phyloP scores from a whole-genome alignment of 2,888 invertebrate genomes.

The Nemotelus nigrinus region DNA sequence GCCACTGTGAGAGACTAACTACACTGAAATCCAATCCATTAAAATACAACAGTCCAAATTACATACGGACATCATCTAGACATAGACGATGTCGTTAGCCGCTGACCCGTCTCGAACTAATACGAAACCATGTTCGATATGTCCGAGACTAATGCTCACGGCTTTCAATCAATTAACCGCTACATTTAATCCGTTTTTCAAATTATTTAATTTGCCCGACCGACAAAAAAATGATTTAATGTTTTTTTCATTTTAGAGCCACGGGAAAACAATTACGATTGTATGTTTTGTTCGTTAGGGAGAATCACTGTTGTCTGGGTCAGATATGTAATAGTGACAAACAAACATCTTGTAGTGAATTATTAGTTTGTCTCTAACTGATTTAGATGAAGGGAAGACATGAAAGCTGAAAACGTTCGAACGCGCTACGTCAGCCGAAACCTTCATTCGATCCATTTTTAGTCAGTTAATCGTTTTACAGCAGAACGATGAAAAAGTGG shows the following conservation, averaged over 20 bases:
- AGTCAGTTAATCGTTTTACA: background rate
- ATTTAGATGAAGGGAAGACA: background rate
- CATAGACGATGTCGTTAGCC: no score
- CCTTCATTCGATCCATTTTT: slow-evolving; percentile 18
- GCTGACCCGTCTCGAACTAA: no score
- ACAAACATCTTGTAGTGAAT: background rate
- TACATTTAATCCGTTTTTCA: slow-evolving; percentile 25
- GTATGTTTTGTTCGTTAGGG: no score
- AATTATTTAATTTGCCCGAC: background rate
- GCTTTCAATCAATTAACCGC: slow-evolving; percentile 28
- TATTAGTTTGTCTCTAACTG: background rate
- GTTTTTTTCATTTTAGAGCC: no score
- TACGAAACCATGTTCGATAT: no score
- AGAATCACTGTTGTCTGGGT: no score
- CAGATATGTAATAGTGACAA: background rate
- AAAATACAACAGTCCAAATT: no score
- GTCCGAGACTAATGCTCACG: background rate
- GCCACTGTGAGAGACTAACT: no score
- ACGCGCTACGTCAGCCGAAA: background rate
- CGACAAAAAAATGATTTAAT: no score
- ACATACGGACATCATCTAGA: no score
- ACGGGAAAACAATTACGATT: no score
- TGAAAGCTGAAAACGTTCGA: background rate
- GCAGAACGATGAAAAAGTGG: background rate
- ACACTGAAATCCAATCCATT: no score